Conservation (phyloP, 2,888 invertebrate genomes). For the Podotricha telesiphe region DNA sequence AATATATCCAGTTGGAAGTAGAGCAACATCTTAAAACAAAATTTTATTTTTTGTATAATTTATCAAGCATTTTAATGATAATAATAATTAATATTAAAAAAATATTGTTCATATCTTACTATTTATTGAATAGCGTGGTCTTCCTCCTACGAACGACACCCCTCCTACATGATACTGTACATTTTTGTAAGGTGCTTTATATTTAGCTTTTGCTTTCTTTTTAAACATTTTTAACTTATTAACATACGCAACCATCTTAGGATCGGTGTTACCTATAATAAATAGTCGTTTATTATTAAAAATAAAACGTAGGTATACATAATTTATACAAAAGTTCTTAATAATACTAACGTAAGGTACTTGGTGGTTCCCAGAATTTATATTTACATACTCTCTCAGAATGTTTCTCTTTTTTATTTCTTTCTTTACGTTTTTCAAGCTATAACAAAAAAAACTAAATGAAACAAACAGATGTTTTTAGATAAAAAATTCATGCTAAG, state of each 20-base stretch:
- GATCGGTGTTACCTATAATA: conserved; percentile 64
- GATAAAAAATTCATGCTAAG: background rate
- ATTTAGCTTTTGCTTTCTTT: conserved; percentile 57
- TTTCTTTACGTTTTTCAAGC: conserved; percentile 65
- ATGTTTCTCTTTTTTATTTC: conserved; percentile 61
- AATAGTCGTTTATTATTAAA: background rate
- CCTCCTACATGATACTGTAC: conserved; percentile 61
- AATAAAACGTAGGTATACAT: conserved; percentile 17
- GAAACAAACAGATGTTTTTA: background rate
- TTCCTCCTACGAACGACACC: conserved; percentile 58
- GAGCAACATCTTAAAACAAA: conserved; percentile 52
- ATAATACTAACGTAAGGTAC: conserved; percentile 63
- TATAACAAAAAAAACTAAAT: conserved; percentile 41
- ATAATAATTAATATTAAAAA: no score
- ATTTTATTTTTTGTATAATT: background rate
- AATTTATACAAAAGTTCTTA: background rate
- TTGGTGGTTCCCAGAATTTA: conserved; percentile 76
- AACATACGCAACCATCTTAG: conserved; percentile 61
- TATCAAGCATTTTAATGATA: no score
- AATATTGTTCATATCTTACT: conserved; percentile 51
- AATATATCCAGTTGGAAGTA: conserved; percentile 67
- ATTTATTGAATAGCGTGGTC: conserved; percentile 59
- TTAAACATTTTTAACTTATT: conserved; percentile 66
- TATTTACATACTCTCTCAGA: conserved; percentile 64
- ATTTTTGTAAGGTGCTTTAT: conserved; percentile 58